Evolutionary conservation across 1,140 invertebrate genomes (phyloP).

Genomic region (Cotesia glomerata): DNA sequence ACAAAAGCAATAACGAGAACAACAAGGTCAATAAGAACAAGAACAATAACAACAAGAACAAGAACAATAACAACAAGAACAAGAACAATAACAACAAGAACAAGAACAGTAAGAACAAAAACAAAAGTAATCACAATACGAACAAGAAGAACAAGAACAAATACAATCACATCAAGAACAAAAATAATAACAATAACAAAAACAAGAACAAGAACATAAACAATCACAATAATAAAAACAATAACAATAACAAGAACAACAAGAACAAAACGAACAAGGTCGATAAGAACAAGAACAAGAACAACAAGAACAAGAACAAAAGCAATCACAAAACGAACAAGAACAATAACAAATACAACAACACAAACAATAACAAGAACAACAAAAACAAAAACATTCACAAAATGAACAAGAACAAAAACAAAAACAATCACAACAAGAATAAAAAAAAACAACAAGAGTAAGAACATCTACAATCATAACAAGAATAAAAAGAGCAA

Average conservation of each 20-base stretch:
- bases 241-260: not conserved
- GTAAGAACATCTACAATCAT: not conserved
- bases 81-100: not conserved
- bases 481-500: not conserved
- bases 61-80: not conserved
- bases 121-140: not conserved
- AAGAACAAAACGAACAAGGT: not conserved
- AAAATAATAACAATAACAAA: not conserved
- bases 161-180: not conserved
- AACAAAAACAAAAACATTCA: not conserved
- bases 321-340: no score
- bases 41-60: no score
- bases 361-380: not conserved
- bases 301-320: not conserved
- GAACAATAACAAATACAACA: not conserved
- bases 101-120: not conserved
- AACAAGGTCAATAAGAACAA: no score
- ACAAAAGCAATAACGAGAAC: no score
- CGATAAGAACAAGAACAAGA: not conserved
- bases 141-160: not conserved
- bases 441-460: not conserved
- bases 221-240: not conserved
- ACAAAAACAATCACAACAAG: not conserved
- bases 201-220: not conserved
- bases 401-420: not conserved